Conservation (phyloP, 2,113 vertebrate species). For the Tretioscincus oriximinensis region DNA sequence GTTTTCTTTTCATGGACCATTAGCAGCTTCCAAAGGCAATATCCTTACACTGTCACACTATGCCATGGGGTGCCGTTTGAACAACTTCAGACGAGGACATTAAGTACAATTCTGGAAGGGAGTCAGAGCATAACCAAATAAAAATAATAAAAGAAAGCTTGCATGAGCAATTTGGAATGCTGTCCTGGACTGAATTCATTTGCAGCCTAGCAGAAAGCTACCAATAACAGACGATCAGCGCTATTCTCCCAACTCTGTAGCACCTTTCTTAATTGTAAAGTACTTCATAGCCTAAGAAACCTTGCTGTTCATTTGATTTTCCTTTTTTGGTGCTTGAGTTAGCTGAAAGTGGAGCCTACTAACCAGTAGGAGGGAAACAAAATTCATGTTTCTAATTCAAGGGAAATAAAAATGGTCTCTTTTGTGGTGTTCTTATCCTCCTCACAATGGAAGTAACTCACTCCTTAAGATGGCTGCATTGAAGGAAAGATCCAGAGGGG, state of each 20-base stretch:
- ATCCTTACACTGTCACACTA: constrained; percentile 79
- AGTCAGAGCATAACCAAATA: constrained; percentile 81
- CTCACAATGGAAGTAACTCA: constrained; percentile 39
- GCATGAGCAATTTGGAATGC: constrained; percentile 79
- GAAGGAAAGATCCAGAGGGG: background rate
- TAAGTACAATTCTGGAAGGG: constrained; percentile 80
- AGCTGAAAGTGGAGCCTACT: constrained; percentile 69
- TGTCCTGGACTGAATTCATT: constrained; percentile 79
- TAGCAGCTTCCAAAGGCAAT: constrained; percentile 81
- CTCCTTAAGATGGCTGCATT: constrained; percentile 32
- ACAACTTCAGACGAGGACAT: constrained; percentile 78
- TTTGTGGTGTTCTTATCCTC: constrained; percentile 43
- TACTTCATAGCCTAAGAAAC: constrained; percentile 77
- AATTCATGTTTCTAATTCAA: constrained; percentile 73
- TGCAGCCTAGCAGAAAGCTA: constrained; percentile 74
- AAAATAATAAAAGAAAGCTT: constrained; percentile 83
- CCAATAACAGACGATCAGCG: constrained; percentile 74
- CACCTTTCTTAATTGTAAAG: constrained; percentile 79
- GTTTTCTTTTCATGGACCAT: constrained; percentile 78
- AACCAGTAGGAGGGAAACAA: constrained; percentile 74
- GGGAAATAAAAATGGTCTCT: constrained; percentile 61
- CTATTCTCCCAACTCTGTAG: constrained; percentile 46
- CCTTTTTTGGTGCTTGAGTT: constrained; percentile 74
- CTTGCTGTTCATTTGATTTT: constrained; percentile 70
- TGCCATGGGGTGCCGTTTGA: constrained; percentile 76